A percentile compares a stretch with the other conserved stretches of the same genome.
These are phyloP conservation scores for Dastarcus helophoroides DNA, from an alignment of 2,888 invertebrate genomes.

Conservation along the genomic window DNA sequence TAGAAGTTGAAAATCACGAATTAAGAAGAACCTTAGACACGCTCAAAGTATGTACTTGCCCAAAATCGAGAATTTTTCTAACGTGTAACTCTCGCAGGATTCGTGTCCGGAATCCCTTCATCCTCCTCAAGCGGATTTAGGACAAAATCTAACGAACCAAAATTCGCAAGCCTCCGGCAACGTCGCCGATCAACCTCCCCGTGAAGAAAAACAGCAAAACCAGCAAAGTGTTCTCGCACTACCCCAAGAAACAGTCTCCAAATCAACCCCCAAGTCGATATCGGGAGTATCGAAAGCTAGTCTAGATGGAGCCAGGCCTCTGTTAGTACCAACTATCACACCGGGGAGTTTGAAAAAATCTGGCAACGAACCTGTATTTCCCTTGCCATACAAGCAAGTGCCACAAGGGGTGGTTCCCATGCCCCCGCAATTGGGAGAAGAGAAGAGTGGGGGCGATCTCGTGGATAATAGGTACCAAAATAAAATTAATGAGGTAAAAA, in stretches of 20 bases:
- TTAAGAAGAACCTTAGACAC: conserved; percentile 6
- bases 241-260: too few species aligned
- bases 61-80: too few species aligned
- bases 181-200: too few species aligned
- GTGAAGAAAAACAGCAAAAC: too few species aligned
- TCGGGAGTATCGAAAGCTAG: conserved; percentile 20
- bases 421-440: conserved; percentile 11
- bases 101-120: too few species aligned
- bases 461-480: conserved; percentile 36
- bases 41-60: conserved; percentile 10
- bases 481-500: conserved; percentile 37
- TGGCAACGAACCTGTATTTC: conserved; percentile 11
- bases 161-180: too few species aligned
- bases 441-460: conserved; percentile 19
- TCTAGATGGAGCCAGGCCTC: conserved; percentile 26
- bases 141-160: too few species aligned
- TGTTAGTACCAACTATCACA: conserved; percentile 26
- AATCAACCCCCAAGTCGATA: conserved; percentile 14
- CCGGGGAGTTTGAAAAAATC: conserved; percentile 20
- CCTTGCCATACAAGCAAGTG: conserved; percentile 7
- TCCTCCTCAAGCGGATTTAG: too few species aligned
- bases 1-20: conserved; percentile 9
- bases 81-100: too few species aligned
- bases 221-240: too few species aligned
- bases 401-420: conserved; percentile 10